A percentile compares a stretch with the other conserved stretches of the same genome.
phyloP scores from a whole-genome alignment of 2,888 invertebrate species.

The Nomada hirtipes region DNA sequence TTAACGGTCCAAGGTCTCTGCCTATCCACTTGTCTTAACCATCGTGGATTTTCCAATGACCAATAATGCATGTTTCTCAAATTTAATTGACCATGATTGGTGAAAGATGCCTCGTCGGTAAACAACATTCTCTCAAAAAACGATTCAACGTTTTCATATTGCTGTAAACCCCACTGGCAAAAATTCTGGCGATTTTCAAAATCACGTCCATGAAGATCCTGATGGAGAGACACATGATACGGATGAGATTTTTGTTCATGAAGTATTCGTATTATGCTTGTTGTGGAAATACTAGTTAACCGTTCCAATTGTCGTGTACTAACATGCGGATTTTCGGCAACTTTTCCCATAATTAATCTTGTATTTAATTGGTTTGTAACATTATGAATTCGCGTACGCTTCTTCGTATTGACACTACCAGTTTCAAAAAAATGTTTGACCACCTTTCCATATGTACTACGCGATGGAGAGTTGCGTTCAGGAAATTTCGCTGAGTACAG shows the following conservation, averaged over 20 bases:
- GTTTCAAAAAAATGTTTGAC: no score
- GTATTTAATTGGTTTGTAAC: no score
- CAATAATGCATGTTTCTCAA: no score
- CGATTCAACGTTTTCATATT: background rate
- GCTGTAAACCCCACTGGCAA: background rate
- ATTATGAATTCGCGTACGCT: no score
- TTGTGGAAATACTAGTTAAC: constrained; percentile 14
- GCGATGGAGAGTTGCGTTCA: no score
- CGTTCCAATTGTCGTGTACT: constrained; percentile 20
- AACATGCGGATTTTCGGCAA: constrained; percentile 26
- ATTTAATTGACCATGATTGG: no score
- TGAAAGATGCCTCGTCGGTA: no score
- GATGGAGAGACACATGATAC: constrained; percentile 1
- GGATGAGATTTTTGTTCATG: constrained; percentile 11
- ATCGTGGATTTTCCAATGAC: no score
- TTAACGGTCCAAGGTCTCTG: background rate
- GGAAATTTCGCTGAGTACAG: no score
- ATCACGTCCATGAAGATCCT: background rate
- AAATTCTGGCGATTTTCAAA: background rate
- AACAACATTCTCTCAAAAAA: constrained; percentile 18
- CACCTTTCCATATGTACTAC: no score
- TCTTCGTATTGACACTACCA: no score
- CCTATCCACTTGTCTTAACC: no score
- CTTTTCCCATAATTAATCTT: constrained; percentile 16
- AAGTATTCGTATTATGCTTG: constrained; percentile 22